Conservation (phyloP, 2,113 vertebrate genomes). For the Rhipidura dahli region DNA sequence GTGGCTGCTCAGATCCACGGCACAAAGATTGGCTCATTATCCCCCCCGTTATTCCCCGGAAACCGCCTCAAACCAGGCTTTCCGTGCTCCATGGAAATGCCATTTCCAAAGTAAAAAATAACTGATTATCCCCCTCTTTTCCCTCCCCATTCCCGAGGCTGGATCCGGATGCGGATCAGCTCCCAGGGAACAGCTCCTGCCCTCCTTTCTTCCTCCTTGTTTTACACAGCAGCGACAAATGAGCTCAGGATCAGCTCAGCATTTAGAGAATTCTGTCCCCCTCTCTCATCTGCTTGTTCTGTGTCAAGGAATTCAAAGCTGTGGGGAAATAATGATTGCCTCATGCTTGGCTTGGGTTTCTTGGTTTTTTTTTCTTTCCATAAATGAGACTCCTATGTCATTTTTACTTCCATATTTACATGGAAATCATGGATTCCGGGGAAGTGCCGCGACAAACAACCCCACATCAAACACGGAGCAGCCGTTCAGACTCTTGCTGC, state of each 20-base stretch:
- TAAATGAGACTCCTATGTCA: neutral
- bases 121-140: neutral
- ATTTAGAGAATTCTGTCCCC: neutral
- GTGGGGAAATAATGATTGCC: neutral
- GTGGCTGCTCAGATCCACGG: neutral
- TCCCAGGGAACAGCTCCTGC: neutral
- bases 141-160: neutral
- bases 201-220: neutral
- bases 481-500: accelerated
- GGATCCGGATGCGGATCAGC: neutral
- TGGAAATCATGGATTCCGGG: neutral
- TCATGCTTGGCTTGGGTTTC: neutral
- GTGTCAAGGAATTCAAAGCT: neutral
- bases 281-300: neutral
- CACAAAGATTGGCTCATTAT: neutral
- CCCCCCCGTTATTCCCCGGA: neutral
- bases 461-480: neutral
- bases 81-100: neutral
- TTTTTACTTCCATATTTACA: neutral
- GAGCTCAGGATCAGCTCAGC: neutral
- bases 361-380: neutral
- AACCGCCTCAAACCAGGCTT: neutral
- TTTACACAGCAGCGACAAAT: neutral
- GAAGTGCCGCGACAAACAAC: neutral
- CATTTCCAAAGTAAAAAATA: neutral